phyloP scores from a whole-genome alignment of 1,140 invertebrate genomes.

The Aphelenchoides besseyi region DNA sequence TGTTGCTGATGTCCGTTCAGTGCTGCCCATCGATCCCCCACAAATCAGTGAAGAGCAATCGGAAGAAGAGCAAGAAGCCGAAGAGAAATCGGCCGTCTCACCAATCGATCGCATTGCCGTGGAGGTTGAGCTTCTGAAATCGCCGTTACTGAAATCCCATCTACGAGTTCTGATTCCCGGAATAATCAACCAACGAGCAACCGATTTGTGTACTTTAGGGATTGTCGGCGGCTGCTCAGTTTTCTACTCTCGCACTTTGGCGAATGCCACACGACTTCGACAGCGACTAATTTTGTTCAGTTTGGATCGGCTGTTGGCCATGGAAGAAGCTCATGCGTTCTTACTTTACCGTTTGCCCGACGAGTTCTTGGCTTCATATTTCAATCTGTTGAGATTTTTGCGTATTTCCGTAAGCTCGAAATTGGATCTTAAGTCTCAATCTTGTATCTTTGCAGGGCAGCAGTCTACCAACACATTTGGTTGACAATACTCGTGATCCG shows the following conservation, averaged over 20 bases:
- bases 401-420: slow-evolving; percentile 38
- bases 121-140: background rate
- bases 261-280: slow-evolving; percentile 39
- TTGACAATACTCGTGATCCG: slow-evolving; percentile 12
- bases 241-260: slow-evolving; percentile 34
- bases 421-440: slow-evolving; percentile 1
- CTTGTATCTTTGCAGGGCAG: slow-evolving; percentile 32
- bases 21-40: slow-evolving; percentile 11
- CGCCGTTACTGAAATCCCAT: background rate
- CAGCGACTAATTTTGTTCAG: slow-evolving; percentile 32
- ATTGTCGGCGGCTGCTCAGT: slow-evolving; percentile 32
- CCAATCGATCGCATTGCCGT: background rate
- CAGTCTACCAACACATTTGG: slow-evolving; percentile 29
- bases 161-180: background rate
- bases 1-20: slow-evolving; percentile 19
- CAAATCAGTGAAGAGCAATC: background rate
- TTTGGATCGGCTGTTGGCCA: background rate
- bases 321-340: slow-evolving; percentile 28
- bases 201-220: slow-evolving; percentile 28
- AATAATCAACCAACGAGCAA: slow-evolving; percentile 27
- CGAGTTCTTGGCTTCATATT: slow-evolving; percentile 35
- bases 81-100: background rate
- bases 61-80: background rate
- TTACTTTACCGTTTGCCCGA: slow-evolving; percentile 25
- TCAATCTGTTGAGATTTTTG: slow-evolving; percentile 40